Evolutionary conservation across 2,113 vertebrate genomes (phyloP), one percentile per base, ranked within the genome.

Genomic region (Anseranas semipalmata): DNA sequence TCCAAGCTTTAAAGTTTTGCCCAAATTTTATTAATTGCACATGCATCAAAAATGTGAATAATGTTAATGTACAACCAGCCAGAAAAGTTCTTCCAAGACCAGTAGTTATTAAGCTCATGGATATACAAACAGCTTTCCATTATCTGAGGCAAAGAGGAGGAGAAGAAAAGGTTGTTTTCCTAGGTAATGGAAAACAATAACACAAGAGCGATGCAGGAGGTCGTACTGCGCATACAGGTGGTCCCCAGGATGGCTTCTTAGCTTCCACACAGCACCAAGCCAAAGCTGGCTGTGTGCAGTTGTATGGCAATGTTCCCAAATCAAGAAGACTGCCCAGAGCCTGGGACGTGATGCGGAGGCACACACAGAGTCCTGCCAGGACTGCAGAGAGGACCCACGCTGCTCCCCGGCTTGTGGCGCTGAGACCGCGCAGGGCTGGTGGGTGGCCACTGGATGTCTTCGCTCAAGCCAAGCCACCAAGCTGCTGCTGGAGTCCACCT

Each of bases 1-100:
- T 46, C 66, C 88, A 81, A 90, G 9, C 43, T 83, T 91, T 67
- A 77, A 84, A 81, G 52, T 81, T 90, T 84, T 95, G 30, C 20
- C 46, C 56, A 84, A 39, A 67, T 89, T 75, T 89, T 89, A 87
- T 95, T 85, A 82, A 65, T 72, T 85, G 48, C 27, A 30, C 72
- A 37, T 78, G 48, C 27, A 48, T 65, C 2, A 75, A 89, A 94
- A 89, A 89, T 41, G 20, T 70, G 48, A 85, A 70, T 14, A 46
- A 15, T n/a, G 2, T 65, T 67, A 59, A 74, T 3, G 17, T 43
- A 46, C 58, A 55, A 19, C 0, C 6, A 86, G 33, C 9, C 45
- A 71, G 67, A 70, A 19, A 50, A 55, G 70, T 48, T 83, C 37
- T 52, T 84, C 56, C 59, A 65, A 81, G 60, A 67, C 30, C 32